Evolutionary conservation across 2,113 vertebrate species (phyloP).

Genomic region (Nyctereutes procyonoides): DNA sequence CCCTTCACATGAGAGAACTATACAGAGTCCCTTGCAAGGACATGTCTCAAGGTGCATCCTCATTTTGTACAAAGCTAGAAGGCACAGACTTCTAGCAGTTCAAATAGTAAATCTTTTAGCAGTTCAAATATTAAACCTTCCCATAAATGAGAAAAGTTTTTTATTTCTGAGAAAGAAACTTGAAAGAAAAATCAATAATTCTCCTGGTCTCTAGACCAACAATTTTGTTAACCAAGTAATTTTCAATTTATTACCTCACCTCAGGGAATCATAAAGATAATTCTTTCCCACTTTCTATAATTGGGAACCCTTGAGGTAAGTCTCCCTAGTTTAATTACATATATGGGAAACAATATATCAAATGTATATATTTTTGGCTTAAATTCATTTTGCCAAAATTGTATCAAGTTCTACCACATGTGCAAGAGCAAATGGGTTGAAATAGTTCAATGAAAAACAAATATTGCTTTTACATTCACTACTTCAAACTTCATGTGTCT

Average conservation of each 20-base stretch:
- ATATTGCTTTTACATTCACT: background rate
- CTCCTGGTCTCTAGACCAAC: background rate
- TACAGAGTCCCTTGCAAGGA: background rate
- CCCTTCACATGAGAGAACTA: background rate
- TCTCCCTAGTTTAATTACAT: constrained; percentile 12
- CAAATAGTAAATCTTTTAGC: background rate
- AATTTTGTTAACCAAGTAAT: constrained; percentile 52
- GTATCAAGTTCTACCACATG: background rate
- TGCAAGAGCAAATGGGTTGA: background rate
- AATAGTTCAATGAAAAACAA: constrained; percentile 28
- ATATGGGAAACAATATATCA: background rate
- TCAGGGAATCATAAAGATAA: constrained; percentile 39
- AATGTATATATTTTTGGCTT: background rate
- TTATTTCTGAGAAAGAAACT: constrained; percentile 7
- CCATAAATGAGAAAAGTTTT: constrained; percentile 21
- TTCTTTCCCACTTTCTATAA: constrained; percentile 31
- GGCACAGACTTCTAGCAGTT: background rate
- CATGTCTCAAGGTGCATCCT: background rate
- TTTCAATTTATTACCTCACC: constrained; percentile 41
- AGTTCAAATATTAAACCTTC: background rate
- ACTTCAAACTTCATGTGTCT: background rate
- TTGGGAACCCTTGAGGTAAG: background rate
- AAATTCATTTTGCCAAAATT: constrained; percentile 37
- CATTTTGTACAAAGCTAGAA: constrained; percentile 24
- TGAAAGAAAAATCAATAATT: constrained; percentile 10